Evolutionary conservation across 2,888 invertebrate genomes (phyloP), one percentile per base, ranked within the genome.

Genomic region (Mythimna lalbum): DNA sequence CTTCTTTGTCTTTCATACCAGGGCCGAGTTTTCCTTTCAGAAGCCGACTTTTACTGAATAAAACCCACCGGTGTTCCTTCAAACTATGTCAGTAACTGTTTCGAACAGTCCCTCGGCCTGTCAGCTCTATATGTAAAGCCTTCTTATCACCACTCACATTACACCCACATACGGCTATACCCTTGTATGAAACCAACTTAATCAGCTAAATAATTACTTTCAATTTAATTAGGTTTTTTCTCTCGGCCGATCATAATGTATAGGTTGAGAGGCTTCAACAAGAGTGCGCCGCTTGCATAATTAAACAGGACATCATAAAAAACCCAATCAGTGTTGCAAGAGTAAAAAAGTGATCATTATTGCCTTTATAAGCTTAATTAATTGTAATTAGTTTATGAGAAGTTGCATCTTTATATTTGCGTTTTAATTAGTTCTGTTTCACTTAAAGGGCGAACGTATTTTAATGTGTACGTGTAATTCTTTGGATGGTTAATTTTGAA

Each of bases 151-250:
- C 2, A 21, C 56, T 61, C 47, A 39, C 23, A 52, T 39, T 31
- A 49, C 31, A 52, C 12, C 36, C 61, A 59, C 21, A 36, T 64
- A 64, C 6, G 50, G 50, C 9, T 10, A 49, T 33, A 55, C 2
- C 72, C 69, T 1, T 73, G 62, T 63, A 68, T 36, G 66, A 66
- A 21, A 47, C 10, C 17, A 47, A 56, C n/a, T 69, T 69, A 74
- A 81, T 64, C 23, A 73, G 60, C 19, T 60, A n/a, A 61, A 72
- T 82, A 64, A 84, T 77, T 69, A 68, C 68, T 33, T 50, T 60
- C 59, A 75, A 84, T 82, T 77, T 68, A 83, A 84, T 83, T 73
- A 84, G 12, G 27, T 36, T 72, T 76, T 76, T 83, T 70, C 12
- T 31, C 19, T 53, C 21, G 14, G 7, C 12, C 43, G 17, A 36